Percentiles rank a stretch among this genome's conserved stretches.
These are phyloP conservation scores for Axinella damicornis DNA, from an alignment of 37 sponge, comb jelly and placozoan species.

Conservation along the genomic window DNA sequence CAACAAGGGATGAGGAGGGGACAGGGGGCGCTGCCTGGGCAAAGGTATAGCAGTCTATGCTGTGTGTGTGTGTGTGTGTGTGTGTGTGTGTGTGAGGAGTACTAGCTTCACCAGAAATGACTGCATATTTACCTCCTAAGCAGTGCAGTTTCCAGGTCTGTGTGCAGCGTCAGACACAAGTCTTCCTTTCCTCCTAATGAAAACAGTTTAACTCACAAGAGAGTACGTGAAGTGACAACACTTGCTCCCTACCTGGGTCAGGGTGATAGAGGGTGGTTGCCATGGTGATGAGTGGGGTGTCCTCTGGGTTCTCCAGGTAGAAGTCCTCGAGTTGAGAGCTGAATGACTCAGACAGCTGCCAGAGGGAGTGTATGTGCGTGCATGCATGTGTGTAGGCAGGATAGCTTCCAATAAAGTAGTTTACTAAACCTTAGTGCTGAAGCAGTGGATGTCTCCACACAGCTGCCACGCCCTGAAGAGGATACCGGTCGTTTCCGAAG, in stretches of 20 bases:
- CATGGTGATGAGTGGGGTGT: conserved; percentile 2
- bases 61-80: conserved; percentile 9
- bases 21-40: background rate
- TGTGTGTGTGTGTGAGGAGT: background rate
- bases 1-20: background rate
- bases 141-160: conserved; percentile 49
- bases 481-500: background rate
- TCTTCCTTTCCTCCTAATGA: background rate
- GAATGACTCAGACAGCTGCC: conserved; percentile 11
- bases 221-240: no score
- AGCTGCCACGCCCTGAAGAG: conserved; percentile 30
- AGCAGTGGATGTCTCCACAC: conserved; percentile 57
- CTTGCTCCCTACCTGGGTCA: conserved; percentile 1
- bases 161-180: conserved; percentile 35
- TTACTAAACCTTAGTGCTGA: conserved; percentile 56
- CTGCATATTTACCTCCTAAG: conserved; percentile 19
- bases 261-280: conserved; percentile 19
- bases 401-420: no score
- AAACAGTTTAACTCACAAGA: no score
- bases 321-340: conserved; percentile 45
- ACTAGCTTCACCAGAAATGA: background rate
- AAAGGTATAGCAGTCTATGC: conserved; percentile 55
- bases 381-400: no score
- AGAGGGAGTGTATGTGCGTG: background rate
- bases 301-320: conserved; percentile 30